Evolutionary conservation across 2,113 vertebrate species (phyloP).

Genomic region (Ageneiosus marmoratus): DNA sequence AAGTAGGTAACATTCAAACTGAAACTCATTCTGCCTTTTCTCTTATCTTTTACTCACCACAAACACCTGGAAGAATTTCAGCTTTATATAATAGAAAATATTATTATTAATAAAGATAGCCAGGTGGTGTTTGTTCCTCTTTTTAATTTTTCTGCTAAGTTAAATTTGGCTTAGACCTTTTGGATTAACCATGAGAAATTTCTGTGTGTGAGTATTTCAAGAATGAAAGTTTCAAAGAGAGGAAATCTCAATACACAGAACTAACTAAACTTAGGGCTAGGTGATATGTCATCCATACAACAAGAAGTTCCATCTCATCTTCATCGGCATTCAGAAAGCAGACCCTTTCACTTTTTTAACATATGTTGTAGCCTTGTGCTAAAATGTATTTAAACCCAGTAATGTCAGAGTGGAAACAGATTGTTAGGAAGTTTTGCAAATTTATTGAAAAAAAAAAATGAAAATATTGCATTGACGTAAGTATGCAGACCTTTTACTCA

Average conservation of each 20-base stretch:
- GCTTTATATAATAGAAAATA: neutral
- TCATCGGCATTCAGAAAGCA: too few species aligned
- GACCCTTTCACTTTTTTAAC: too few species aligned
- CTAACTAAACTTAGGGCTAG: neutral
- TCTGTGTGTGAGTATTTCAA: neutral
- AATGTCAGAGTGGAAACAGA: too few species aligned
- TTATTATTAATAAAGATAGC: neutral
- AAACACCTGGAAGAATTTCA: constrained; percentile 7
- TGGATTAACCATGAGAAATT: neutral
- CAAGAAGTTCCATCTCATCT: neutral
- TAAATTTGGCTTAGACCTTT: neutral
- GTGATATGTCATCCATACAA: neutral
- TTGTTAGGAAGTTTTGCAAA: too few species aligned
- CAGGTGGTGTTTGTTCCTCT: constrained; percentile 33
- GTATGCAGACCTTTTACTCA: too few species aligned
- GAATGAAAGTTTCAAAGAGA: neutral
- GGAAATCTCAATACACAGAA: neutral
- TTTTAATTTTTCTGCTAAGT: constrained; percentile 23
- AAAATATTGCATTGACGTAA: too few species aligned
- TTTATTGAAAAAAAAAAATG: too few species aligned
- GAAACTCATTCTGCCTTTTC: constrained; percentile 13
- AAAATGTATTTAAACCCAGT: too few species aligned
- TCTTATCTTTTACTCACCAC: constrained; percentile 32
- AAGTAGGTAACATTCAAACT: constrained; percentile 11
- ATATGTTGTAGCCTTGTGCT: too few species aligned